Evolutionary conservation across 2,113 vertebrate genomes (phyloP).

Genomic region (Psilopsiagon aurifrons): DNA sequence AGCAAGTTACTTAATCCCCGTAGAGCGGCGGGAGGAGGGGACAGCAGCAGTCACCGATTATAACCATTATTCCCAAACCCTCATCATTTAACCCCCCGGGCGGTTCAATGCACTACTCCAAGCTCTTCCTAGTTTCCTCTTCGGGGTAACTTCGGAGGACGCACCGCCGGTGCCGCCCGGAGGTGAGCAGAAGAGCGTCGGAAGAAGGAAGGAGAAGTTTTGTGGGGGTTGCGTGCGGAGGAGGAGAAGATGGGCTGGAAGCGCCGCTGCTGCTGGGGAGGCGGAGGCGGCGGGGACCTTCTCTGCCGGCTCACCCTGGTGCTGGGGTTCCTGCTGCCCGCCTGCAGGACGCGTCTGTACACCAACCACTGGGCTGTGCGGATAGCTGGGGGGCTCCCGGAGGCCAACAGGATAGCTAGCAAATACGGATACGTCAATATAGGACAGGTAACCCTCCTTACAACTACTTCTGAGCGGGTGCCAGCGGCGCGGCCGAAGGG

Average conservation of each 20-base stretch:
- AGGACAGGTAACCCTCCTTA: slow-evolving; percentile 86
- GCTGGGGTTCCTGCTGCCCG: slow-evolving; percentile 83
- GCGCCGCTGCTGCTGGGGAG: slow-evolving; percentile 67
- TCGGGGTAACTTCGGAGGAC: slow-evolving; percentile 50
- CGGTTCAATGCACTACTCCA: slow-evolving; percentile 56
- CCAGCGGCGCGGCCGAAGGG: neutral
- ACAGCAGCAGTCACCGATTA: neutral
- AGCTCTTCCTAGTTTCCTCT: slow-evolving; percentile 51
- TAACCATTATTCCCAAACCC: neutral
- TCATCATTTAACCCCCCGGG: neutral
- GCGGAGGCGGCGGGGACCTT: slow-evolving; percentile 77
- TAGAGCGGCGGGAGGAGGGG: slow-evolving; percentile 19
- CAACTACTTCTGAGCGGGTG: neutral
- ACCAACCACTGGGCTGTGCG: slow-evolving; percentile 99
- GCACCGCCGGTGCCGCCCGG: slow-evolving; percentile 24
- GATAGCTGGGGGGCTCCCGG: slow-evolving; percentile 87
- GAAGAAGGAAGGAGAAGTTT: slow-evolving; percentile 48
- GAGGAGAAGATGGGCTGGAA: slow-evolving; percentile 81
- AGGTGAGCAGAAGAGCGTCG: slow-evolving; percentile 52
- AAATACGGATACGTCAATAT: slow-evolving; percentile 97
- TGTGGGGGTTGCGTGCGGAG: neutral
- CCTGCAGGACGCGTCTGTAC: slow-evolving; percentile 90
- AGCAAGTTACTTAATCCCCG: slow-evolving; percentile 53
- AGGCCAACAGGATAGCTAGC: slow-evolving; percentile 90
- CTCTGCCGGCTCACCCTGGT: slow-evolving; percentile 86